Evolutionary conservation across 2,888 invertebrate genomes (phyloP).

Genomic region (Hetaerina titia): DNA sequence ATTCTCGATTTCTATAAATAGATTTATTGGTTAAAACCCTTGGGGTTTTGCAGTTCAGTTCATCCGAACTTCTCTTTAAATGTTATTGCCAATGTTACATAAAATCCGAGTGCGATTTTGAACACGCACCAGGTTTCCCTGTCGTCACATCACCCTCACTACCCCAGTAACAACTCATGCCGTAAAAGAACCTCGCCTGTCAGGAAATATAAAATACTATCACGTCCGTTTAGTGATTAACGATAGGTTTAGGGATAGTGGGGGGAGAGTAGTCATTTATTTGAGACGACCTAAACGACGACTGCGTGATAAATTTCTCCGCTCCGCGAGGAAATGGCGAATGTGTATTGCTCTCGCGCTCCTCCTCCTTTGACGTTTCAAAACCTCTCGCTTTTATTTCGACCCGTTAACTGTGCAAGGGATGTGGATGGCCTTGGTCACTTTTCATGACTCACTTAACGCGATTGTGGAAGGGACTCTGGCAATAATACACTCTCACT

Average conservation of each 20-base stretch:
- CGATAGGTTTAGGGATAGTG: background rate
- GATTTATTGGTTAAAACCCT: too few relatives aligned
- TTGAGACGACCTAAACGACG: background rate
- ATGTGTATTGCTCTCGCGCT: background rate
- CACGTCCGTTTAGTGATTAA: constrained; percentile 3
- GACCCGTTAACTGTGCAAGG: constrained; percentile 42
- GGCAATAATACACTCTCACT: background rate
- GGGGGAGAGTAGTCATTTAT: background rate
- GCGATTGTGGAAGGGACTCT: background rate
- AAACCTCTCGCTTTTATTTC: constrained; percentile 9
- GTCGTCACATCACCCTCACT: too few relatives aligned
- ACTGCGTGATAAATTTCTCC: background rate
- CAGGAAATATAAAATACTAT: background rate
- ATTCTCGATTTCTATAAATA: too few relatives aligned
- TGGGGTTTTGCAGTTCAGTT: too few relatives aligned
- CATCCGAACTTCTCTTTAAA: too few relatives aligned
- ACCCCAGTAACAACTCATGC: too few relatives aligned
- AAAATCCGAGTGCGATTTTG: too few relatives aligned
- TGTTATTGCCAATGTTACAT: too few relatives aligned
- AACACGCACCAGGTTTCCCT: too few relatives aligned
- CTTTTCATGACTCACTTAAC: constrained; percentile 56
- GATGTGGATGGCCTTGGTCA: constrained; percentile 54
- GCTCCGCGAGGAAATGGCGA: background rate
- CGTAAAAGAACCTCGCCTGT: background rate
- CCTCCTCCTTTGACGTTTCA: background rate